A percentile compares a stretch with the other conserved stretches of the same genome.
Evolutionary conservation across 2,113 vertebrate genomes (phyloP).

Genomic region (Urocitellus parryii): DNA sequence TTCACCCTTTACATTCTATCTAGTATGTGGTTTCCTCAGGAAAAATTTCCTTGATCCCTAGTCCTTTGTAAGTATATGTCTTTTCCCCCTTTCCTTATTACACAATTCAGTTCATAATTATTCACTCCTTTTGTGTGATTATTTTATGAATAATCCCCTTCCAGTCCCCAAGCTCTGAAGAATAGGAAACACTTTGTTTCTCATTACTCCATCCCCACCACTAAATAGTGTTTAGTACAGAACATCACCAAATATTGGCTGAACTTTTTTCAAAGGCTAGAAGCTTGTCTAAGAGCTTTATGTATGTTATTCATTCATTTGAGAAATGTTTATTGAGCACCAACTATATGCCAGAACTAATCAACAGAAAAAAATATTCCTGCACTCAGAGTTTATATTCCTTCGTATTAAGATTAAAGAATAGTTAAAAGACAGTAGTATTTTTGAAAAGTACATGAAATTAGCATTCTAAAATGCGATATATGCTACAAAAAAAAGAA

Average conservation of each 20-base stretch:
- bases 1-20: background rate
- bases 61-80: background rate
- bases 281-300: background rate
- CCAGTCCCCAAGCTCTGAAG: background rate
- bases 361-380: background rate
- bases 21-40: too few relatives aligned
- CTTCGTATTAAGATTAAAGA: background rate
- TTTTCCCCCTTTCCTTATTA: background rate
- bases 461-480: background rate
- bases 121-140: background rate
- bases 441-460: background rate
- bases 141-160: background rate
- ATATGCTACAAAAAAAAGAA: background rate
- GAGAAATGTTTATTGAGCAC: background rate
- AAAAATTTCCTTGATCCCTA: background rate
- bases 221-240: background rate
- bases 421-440: background rate
- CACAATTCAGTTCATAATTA: background rate
- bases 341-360: background rate
- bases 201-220: background rate
- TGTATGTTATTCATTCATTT: background rate
- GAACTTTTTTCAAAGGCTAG: background rate
- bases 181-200: background rate
- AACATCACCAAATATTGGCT: background rate
- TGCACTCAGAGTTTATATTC: background rate